Evolutionary conservation across 2,113 vertebrate genomes (phyloP), one percentile per base, ranked within the genome.

Genomic region (Anolis sagrei): DNA sequence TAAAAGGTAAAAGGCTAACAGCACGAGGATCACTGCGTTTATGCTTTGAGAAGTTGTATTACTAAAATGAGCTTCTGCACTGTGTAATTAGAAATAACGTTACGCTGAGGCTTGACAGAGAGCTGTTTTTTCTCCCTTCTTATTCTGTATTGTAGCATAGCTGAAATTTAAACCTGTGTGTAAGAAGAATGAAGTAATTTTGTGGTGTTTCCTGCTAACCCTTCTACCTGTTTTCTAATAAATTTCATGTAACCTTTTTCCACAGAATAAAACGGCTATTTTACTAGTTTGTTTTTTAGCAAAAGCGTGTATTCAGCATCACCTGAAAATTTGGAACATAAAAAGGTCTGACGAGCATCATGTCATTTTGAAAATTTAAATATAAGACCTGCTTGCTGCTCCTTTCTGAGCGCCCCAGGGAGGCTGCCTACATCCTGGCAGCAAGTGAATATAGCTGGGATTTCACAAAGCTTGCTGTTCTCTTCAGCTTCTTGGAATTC

Each of bases 391-490:
- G 19, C 54, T 49, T 81, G 83, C 84, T 70, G 49, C 32, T 82
- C 69, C 85, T 44, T 49, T 3, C 44, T 76, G 84, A 87, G 80
- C 75, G 7, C 79, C 82, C 23, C 44, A 81, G 6, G 29, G 76
- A 74, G 19, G 25, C 80, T 92, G 54, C 86, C 89, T 85, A 0
- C 88, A 76, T 78, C 64, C 82, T 84, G 90, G 90, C 79, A 76
- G 74, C n/a, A 29, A 62, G 90, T 91, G 87, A 90, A 44, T 85
- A 90, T 89, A 89, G 90, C 83, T 89, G 69, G 69, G 70, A 88
- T 23, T 72, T 72, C 13, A 13, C 34, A 44, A 23, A 82, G 7
- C 34, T 72, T 54, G 68, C 51, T 85, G 73, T 76, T 84, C 61
- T 83, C 88, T 76, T 62, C 78, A 0, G 0, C 75, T 74, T 84